phyloP scores from a whole-genome alignment of 2,113 vertebrate genomes.

The Danio rerio region GRCz12tu NC_133182.1:40553501-40554000 shows the following conservation, averaged over 20 bases:
- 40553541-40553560: background rate
- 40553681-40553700: conserved; percentile 92
- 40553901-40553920: too few relatives aligned
- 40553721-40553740: background rate
- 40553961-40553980: too few relatives aligned
- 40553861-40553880: too few relatives aligned
- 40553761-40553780: too few relatives aligned
- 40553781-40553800: too few relatives aligned
- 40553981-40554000: too few relatives aligned
- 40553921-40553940: too few relatives aligned
- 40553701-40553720: conserved; percentile 75
- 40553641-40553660: conserved; percentile 77
- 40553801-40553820: too few relatives aligned
- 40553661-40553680: conserved; percentile 82
- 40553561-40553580: conserved; percentile 71
- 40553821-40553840: too few relatives aligned
- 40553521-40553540: background rate
- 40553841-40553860: too few relatives aligned
- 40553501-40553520: background rate
- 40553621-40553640: conserved; percentile 91
- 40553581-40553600: conserved; percentile 89
- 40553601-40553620: conserved; percentile 90
- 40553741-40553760: background rate
- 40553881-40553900: too few relatives aligned
- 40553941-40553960: too few relatives aligned